Evolutionary conservation across 2,888 invertebrate species (phyloP).

Genomic region (Prenolepis imparis): DNA sequence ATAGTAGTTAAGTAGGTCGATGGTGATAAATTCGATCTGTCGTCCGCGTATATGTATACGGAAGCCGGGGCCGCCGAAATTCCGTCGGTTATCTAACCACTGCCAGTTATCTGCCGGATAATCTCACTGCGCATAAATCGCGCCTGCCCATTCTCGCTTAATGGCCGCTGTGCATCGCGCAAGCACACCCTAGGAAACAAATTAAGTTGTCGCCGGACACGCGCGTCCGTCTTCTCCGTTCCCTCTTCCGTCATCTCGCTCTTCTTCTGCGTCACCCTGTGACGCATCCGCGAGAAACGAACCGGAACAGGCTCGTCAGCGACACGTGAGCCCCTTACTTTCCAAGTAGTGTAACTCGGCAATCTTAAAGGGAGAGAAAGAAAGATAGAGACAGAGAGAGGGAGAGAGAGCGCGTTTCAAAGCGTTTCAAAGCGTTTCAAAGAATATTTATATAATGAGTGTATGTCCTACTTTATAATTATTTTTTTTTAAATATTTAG

Average conservation of each 20-base stretch:
- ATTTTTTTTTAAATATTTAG: background rate
- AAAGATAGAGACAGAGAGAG: too few relatives aligned
- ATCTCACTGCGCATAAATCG: conserved; percentile 80
- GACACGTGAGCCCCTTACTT: conserved; percentile 33
- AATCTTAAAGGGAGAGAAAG: background rate
- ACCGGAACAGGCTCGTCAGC: conserved; percentile 51
- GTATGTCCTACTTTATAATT: background rate
- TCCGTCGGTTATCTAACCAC: conserved; percentile 73
- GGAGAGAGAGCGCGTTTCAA: background rate
- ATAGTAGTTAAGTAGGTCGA: conserved; percentile 79
- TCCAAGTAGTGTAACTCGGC: conserved; percentile 39
- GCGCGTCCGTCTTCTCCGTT: conserved; percentile 22
- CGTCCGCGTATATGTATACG: conserved; percentile 51
- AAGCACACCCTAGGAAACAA: conserved; percentile 75
- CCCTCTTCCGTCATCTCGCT: conserved; percentile 32
- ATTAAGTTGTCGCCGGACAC: conserved; percentile 75
- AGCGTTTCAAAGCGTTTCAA: background rate
- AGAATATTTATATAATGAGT: background rate
- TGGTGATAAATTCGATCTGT: conserved; percentile 80
- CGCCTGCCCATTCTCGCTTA: conserved; percentile 73
- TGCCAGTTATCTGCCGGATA: conserved; percentile 78
- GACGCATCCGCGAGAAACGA: conserved; percentile 69
- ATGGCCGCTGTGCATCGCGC: conserved; percentile 70
- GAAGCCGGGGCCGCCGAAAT: conserved; percentile 63
- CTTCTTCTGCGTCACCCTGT: conserved; percentile 54